phyloP scores from a whole-genome alignment of 2,797 vertebrate species.

The Petrocephalus sullivani region DNA sequence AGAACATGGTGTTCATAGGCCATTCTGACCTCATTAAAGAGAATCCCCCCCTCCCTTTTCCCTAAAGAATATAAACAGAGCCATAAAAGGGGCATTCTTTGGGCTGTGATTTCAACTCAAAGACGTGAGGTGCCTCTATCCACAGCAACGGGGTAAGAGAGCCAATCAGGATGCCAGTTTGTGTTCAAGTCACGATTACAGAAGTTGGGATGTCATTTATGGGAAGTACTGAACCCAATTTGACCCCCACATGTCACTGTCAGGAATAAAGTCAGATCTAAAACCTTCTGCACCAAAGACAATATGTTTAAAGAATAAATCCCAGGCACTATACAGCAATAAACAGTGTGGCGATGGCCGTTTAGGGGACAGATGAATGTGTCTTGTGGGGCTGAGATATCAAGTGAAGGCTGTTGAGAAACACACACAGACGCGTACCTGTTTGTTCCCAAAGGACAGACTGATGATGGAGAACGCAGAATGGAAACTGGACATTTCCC shows the following conservation, averaged over 20 bases:
- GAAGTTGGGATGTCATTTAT: background rate
- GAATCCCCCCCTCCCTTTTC: background rate
- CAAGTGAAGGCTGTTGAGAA: background rate
- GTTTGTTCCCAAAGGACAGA: background rate
- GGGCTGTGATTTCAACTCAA: background rate
- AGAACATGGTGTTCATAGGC: background rate
- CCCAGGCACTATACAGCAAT: background rate
- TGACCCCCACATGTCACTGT: background rate
- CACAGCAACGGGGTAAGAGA: background rate
- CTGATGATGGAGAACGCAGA: background rate
- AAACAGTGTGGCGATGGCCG: background rate
- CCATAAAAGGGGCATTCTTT: background rate
- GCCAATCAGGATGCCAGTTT: background rate
- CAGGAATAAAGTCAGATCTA: slow-evolving; percentile 1
- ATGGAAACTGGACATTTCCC: background rate
- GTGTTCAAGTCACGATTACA: background rate
- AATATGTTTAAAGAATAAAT: background rate
- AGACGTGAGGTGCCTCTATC: background rate
- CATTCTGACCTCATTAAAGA: background rate
- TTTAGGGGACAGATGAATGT: background rate
- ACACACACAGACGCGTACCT: background rate
- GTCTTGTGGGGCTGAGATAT: background rate
- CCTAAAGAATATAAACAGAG: background rate
- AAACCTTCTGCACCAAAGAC: background rate
- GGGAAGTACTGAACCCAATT: background rate